Percentiles rank a stretch among this genome's conserved stretches.
phyloP scores from a whole-genome alignment of 2,888 invertebrate species.

The Drosophila yooni region DNA sequence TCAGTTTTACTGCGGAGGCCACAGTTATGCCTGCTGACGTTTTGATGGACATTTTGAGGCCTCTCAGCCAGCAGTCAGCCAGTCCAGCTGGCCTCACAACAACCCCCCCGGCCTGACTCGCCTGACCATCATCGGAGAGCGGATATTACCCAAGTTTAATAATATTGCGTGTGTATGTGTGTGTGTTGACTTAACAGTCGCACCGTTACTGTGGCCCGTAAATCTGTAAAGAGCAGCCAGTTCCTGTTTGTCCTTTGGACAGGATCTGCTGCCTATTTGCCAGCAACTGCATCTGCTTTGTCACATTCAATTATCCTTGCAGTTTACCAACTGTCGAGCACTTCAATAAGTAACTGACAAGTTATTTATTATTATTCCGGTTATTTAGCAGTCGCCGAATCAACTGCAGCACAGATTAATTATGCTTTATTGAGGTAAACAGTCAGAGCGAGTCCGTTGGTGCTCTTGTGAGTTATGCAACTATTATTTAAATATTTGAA shows the following conservation, averaged over 20 bases:
- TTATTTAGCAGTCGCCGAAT: neutral
- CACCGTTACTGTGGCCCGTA: conserved; percentile 8
- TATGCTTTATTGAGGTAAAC: conserved; percentile 7
- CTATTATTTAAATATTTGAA: neutral
- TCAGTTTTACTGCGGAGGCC: conserved; percentile 47
- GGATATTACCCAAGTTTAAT: conserved; percentile 69
- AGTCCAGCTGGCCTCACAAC: neutral
- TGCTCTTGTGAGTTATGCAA: neutral
- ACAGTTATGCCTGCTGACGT: conserved; percentile 67
- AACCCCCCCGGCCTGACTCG: neutral
- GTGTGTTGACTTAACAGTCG: conserved; percentile 33
- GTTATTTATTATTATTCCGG: too few relatives aligned
- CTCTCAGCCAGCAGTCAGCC: conserved; percentile 10
- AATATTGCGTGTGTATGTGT: conserved; percentile 27
- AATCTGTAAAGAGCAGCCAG: conserved; percentile 36
- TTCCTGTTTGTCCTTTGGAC: conserved; percentile 11
- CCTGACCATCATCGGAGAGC: conserved; percentile 37
- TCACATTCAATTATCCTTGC: conserved; percentile 41
- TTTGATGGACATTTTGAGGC: conserved; percentile 72
- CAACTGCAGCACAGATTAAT: conserved; percentile 11
- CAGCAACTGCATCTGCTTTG: conserved; percentile 16
- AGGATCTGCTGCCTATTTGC: conserved; percentile 20
- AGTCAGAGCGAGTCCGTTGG: neutral
- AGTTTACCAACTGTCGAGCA: conserved; percentile 8
- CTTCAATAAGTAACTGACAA: neutral